These are phyloP conservation scores for Drepanosiphum platanoidis DNA, from an alignment of 2,888 invertebrate genomes.

Conservation along the genomic window DNA sequence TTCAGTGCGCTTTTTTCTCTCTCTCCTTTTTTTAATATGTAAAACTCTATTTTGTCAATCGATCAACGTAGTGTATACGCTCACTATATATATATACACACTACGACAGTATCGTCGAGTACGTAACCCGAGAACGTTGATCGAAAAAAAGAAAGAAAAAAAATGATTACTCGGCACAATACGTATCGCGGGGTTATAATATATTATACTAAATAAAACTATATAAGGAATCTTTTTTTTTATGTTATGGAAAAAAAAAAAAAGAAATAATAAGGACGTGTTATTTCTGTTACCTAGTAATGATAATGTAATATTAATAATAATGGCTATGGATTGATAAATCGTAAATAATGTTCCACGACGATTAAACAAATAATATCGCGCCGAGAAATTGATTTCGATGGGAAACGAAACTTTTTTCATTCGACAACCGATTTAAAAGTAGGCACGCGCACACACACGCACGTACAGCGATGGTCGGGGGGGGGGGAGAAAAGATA, in stretches of 20 bases:
- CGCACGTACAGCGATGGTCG: background rate
- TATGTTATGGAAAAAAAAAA: background rate
- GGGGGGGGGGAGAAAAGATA: too few species aligned
- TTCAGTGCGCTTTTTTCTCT: background rate
- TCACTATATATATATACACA: background rate
- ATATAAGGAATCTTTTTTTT: background rate
- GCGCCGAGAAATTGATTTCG: background rate
- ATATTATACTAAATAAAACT: background rate
- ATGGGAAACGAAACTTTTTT: background rate
- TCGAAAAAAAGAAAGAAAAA: slow-evolving; percentile 16
- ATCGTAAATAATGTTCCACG: background rate
- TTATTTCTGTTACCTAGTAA: background rate
- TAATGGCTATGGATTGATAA: too few species aligned
- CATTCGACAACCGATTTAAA: background rate
- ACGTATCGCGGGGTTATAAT: background rate
- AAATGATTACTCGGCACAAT: slow-evolving; percentile 3
- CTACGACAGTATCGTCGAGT: background rate
- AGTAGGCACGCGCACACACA: background rate
- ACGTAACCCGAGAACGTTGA: background rate
- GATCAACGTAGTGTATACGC: slow-evolving; percentile 3
- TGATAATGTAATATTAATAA: background rate
- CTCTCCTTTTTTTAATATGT: background rate
- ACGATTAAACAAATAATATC: background rate
- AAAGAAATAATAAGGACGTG: background rate
- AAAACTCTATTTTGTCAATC: slow-evolving; percentile 28